phyloP scores from a whole-genome alignment of 2,888 invertebrate species.

The Xanthia togata region DNA sequence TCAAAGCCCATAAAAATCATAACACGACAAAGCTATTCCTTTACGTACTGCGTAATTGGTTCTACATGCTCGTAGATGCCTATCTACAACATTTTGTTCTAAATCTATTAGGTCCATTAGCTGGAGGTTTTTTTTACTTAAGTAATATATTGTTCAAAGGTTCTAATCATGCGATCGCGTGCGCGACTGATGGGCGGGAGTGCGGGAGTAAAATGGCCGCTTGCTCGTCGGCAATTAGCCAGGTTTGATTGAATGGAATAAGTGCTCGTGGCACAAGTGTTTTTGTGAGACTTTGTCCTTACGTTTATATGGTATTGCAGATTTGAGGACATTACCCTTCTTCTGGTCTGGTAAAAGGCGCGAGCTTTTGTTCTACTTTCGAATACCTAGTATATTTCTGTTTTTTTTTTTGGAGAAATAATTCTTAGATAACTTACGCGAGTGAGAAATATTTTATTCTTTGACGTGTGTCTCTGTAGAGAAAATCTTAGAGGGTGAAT shows the following conservation, averaged over 20 bases:
- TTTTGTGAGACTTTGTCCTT: constrained; percentile 41
- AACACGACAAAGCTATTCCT: constrained; percentile 60
- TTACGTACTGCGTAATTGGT: constrained; percentile 58
- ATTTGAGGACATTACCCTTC: background rate
- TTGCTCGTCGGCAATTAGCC: constrained; percentile 70
- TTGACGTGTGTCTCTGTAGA: background rate
- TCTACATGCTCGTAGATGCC: constrained; percentile 60
- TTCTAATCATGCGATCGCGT: constrained; percentile 74
- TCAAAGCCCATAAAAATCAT: constrained; percentile 44
- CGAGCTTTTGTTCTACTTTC: background rate
- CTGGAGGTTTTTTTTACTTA: constrained; percentile 61
- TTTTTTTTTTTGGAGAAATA: too few relatives aligned
- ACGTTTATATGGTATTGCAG: constrained; percentile 33
- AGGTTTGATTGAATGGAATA: constrained; percentile 72
- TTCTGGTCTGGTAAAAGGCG: background rate
- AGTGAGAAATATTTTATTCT: constrained; percentile 10
- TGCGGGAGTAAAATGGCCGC: constrained; percentile 68
- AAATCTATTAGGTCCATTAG: constrained; percentile 77
- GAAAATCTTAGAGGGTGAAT: constrained; percentile 6
- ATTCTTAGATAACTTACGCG: background rate
- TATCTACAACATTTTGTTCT: constrained; percentile 71
- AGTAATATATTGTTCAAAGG: constrained; percentile 71
- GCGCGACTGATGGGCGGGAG: constrained; percentile 61
- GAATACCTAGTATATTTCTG: background rate
- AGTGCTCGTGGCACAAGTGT: constrained; percentile 64